Evolutionary conservation across 2,113 vertebrate genomes (phyloP).

Genomic region (Mastomys natalensis): DNA sequence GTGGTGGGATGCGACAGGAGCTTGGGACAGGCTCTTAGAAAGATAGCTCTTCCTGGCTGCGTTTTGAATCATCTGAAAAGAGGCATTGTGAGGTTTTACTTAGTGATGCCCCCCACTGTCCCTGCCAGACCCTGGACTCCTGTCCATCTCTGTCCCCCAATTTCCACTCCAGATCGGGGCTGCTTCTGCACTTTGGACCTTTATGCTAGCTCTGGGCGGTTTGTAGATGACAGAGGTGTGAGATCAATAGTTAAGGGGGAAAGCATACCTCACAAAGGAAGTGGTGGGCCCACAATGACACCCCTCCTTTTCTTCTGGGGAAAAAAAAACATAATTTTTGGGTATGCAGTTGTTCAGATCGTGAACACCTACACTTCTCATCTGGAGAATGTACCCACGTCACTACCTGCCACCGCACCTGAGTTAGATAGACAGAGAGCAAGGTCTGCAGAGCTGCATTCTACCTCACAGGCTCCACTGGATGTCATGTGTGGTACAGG

Average conservation of each 20-base stretch:
- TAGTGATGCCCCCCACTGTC: background rate
- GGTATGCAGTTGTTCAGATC: constrained; percentile 44
- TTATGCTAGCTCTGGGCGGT: background rate
- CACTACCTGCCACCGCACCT: constrained; percentile 61
- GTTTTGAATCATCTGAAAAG: background rate
- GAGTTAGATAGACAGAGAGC: background rate
- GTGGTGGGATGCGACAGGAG: background rate
- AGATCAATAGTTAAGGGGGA: background rate
- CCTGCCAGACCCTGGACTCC: background rate
- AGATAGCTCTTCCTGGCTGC: background rate
- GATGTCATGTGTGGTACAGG: background rate
- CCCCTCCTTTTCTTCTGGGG: constrained; percentile 54
- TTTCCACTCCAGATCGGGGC: background rate
- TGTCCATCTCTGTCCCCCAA: background rate
- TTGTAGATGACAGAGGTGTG: background rate
- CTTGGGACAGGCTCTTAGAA: background rate
- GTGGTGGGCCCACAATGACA: background rate
- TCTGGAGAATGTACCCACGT: constrained; percentile 53
- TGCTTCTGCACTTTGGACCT: constrained; percentile 11
- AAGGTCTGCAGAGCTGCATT: background rate
- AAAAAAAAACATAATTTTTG: constrained; percentile 61
- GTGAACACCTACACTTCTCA: constrained; percentile 65
- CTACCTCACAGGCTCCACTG: background rate
- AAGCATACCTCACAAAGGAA: constrained; percentile 43
- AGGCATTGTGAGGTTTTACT: constrained; percentile 36